phyloP scores from a whole-genome alignment of 2,113 vertebrate genomes.

The Gymnogyps californianus region DNA sequence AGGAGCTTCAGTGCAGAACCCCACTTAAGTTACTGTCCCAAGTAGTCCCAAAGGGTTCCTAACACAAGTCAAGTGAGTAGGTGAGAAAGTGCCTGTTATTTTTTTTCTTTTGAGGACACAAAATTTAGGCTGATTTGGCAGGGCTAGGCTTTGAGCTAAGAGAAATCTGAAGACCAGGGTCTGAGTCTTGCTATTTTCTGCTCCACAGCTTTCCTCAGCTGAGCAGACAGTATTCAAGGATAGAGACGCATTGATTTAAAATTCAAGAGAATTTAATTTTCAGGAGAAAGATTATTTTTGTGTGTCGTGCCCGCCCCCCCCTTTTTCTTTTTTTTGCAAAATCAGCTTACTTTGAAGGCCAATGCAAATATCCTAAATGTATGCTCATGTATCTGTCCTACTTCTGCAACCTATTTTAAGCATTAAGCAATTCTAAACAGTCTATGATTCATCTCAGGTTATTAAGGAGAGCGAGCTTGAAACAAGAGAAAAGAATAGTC shows the following conservation, averaged over 20 bases:
- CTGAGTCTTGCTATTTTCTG: neutral
- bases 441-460: neutral
- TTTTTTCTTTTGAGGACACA: neutral
- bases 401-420: constrained; percentile 33
- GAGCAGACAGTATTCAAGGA: neutral
- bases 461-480: neutral
- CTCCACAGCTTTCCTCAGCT: neutral
- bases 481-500: neutral
- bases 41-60: neutral
- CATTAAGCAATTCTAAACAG: neutral
- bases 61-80: neutral
- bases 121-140: neutral
- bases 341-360: neutral
- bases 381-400: neutral
- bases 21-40: neutral
- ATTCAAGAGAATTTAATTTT: neutral
- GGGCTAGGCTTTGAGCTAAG: neutral
- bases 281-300: neutral
- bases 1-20: neutral
- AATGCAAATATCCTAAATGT: constrained; percentile 1
- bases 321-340: neutral
- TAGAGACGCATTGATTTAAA: accelerated
- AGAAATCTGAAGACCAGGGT: neutral
- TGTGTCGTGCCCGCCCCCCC: neutral
- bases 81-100: neutral